Conservation (phyloP, 1,140 invertebrate genomes). For the Papilio helenus region DNA sequence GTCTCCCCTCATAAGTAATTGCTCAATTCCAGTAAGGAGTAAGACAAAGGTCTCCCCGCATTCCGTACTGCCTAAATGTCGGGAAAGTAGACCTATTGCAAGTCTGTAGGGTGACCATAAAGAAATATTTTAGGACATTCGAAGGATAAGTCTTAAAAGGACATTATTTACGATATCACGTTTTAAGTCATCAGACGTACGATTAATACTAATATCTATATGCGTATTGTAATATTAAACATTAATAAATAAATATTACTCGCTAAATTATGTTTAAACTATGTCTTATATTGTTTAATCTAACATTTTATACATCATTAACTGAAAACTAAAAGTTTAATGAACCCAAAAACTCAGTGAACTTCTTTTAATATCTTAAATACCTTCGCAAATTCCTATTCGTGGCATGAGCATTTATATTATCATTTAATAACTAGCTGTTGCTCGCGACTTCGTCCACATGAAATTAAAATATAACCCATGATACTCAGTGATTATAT, state of each 20-base stretch:
- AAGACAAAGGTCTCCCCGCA: constrained; percentile 31
- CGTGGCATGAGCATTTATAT: too few species aligned
- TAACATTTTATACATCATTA: too few species aligned
- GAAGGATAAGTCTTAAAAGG: neutral
- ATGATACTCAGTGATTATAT: too few species aligned
- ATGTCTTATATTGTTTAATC: too few species aligned
- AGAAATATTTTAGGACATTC: neutral
- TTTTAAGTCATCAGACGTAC: neutral
- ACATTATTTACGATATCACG: neutral
- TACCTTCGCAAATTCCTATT: too few species aligned
- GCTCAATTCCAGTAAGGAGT: constrained; percentile 33
- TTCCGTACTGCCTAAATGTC: constrained; percentile 32
- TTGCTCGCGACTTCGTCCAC: too few species aligned
- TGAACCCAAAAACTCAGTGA: too few species aligned
- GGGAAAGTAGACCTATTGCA: constrained; percentile 35
- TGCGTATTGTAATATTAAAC: neutral
- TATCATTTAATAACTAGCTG: too few species aligned
- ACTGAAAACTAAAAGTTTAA: too few species aligned
- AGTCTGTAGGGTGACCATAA: constrained; percentile 29
- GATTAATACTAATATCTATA: neutral
- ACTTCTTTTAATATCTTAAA: too few species aligned
- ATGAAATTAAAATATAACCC: too few species aligned
- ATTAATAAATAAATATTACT: neutral
- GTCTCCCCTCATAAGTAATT: constrained; percentile 26
- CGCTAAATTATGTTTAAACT: too few species aligned